These are phyloP conservation scores for Callyntrura sp. DNA, from an alignment of 2,888 invertebrate genomes.

Conservation along the genomic window DNA sequence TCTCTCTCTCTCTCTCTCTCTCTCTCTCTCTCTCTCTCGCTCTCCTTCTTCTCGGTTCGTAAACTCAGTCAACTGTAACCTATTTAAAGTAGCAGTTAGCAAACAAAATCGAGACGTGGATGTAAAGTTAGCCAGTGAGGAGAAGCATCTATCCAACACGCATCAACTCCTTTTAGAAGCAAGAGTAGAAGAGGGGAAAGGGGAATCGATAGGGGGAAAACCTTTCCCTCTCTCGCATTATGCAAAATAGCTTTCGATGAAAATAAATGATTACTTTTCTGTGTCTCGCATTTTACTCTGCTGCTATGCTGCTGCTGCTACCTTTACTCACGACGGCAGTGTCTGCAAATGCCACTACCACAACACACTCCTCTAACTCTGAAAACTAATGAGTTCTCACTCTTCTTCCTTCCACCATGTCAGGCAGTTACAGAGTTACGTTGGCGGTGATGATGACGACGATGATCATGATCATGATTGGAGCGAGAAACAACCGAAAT, in stretches of 20 bases:
- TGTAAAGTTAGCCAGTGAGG: neutral
- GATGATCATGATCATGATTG: neutral
- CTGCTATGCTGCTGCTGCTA: neutral
- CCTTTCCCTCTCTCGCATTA: slow-evolving; percentile 39
- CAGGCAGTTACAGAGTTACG: neutral
- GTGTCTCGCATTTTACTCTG: neutral
- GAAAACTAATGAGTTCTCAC: slow-evolving; percentile 51
- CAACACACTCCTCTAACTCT: neutral
- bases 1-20: no score
- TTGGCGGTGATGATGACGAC: neutral
- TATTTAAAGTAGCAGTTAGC: neutral
- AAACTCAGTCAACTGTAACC: neutral
- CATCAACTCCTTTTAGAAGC: neutral
- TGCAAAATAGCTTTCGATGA: slow-evolving; percentile 51
- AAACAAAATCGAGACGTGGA: neutral
- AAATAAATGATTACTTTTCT: slow-evolving; percentile 49
- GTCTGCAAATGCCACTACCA: neutral
- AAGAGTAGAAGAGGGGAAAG: neutral
- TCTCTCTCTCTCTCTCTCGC: no score
- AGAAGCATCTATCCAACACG: neutral
- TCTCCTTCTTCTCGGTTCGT: neutral
- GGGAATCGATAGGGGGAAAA: slow-evolving; percentile 14
- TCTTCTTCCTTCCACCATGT: neutral
- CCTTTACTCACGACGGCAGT: no score
- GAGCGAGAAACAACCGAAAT: slow-evolving; percentile 12